Base-by-base conservation (phyloP, 2,113 vertebrate genomes). In the Otis tarda region DNA sequence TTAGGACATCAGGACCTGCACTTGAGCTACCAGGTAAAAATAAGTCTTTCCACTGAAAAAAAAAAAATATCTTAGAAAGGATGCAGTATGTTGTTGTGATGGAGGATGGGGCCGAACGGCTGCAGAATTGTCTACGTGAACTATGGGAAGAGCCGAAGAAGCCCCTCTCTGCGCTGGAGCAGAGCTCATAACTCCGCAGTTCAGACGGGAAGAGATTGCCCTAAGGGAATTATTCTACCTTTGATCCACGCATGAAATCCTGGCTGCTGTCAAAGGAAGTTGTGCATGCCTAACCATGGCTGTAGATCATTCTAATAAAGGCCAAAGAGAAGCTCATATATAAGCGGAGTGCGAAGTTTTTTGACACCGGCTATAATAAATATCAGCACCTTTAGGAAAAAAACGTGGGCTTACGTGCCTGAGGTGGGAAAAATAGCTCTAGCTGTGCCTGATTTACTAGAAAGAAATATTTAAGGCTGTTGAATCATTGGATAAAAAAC, bases 271-370 rank as follows among this genome's bases (percentile, higher is more conserved):
- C 95, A 86, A 64, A 70, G 90, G 57, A 70, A 86, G 88, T 31
- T 79, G 88, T 73, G 93, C 24, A 9, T 89, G 81, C 90, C 93
- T 79, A 86, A 27, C 57, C 90, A 88, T 52, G 61, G 50, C 88
- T 53, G 83, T 91, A 90, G 12, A 94, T 94, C 94, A 92, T 13
- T 52, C 90, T 82, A 76, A 89, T 67, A 92, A 95, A 92, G 94
- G 94, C 94, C 13, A 41, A 89, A 79, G 95, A 95, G 85, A 91
- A 78, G 71, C 78, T 96, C 74, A 21, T 83, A 69, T 76, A 86
- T 47, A 89, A 97, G 60, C 61, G 83, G 57, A 93, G 76, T 28
- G 79, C 6, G 17, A 90, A 91, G 86, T 28, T 89, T 95, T 86
- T 65, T 92, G 71, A 89, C 89, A 83, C 6, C 35, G 57, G 73